Evolutionary conservation across 2,797 vertebrate genomes (phyloP).

Genomic region (Enteromius unitaeniatus): DNA sequence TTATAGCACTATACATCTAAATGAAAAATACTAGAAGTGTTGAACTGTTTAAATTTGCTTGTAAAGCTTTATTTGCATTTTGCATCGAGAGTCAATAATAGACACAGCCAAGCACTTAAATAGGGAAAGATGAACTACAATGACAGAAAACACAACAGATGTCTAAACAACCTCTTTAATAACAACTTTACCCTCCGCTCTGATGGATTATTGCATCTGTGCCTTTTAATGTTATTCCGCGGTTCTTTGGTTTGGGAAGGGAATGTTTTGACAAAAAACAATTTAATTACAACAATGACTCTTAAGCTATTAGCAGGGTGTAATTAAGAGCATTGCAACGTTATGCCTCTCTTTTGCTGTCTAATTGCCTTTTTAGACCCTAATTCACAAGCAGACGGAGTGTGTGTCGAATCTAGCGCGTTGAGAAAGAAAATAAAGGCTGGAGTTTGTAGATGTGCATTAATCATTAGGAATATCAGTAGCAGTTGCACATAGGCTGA

Average conservation of each 20-base stretch:
- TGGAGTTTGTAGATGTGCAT: conserved; percentile 4
- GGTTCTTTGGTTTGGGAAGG: neutral
- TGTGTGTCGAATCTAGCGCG: neutral
- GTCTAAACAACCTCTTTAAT: conserved; percentile 34
- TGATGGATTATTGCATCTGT: conserved; percentile 22
- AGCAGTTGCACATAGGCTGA: conserved; percentile 15
- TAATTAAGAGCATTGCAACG: conserved; percentile 43
- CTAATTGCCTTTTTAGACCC: conserved; percentile 31
- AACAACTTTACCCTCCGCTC: conserved; percentile 14
- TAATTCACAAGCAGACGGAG: neutral
- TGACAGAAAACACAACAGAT: conserved; percentile 22
- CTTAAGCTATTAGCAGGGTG: conserved; percentile 40
- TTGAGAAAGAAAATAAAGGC: conserved; percentile 24
- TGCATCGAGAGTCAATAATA: neutral
- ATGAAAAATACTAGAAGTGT: conserved; percentile 5
- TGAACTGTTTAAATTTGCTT: conserved; percentile 3
- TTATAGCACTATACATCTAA: neutral
- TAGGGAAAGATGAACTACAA: conserved; percentile 7
- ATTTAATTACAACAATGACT: conserved; percentile 44
- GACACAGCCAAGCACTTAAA: conserved; percentile 12
- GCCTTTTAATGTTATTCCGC: conserved; percentile 26
- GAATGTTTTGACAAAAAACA: conserved; percentile 25
- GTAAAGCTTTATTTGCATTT: conserved; percentile 20
- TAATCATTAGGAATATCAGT: conserved; percentile 40
- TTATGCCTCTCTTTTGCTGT: conserved; percentile 28